Evolutionary conservation across 1,140 invertebrate genomes (phyloP), one percentile per base, ranked within the genome.

Genomic region (Drosophila mauritiana): DNA sequence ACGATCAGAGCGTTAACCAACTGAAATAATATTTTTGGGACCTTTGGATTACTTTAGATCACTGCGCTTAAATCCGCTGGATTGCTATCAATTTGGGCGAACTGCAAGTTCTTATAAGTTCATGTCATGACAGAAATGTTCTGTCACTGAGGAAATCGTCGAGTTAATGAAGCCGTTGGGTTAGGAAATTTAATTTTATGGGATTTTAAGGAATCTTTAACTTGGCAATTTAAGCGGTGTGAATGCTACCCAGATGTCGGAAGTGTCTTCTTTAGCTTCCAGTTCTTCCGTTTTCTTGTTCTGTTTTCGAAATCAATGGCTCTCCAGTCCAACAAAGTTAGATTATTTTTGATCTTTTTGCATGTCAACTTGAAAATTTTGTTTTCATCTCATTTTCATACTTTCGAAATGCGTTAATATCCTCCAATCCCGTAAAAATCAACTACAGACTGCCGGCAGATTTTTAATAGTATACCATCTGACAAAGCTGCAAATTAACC

Each of bases 81-180:
- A 93, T 99, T 98, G 15, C 96, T 97, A 91, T 99, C 96, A 5
- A 99, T 93, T 15, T 93, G 93, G 0, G 95, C 95, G 79, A 96
- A 93, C 91, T 99, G 98, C 64, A 99, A 93, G 13, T 94, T 93
- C 93, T 98, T 99, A 1, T 99, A 91, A 0, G 98, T 98, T 79
- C 20, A 22, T 22, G 20, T n/a, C n/a, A n/a, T n/a, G n/a, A n/a
- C n/a, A n/a, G n/a, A n/a, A n/a, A 22, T 22, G 20, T 2, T 97
- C 95, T 0, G 97, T 94, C 65, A 95, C 93, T 15, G 92, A 81
- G 67, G 96, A 95, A 45, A 93, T 94, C 84, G 95, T 96, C 92
- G 96, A 99, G 88, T 98, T 96, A 10, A 99, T 96, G 93, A 99
- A 99, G 22, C 98, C 98, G 93, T 98, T 99, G 6, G 6, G 98